Conservation (phyloP, 2,888 invertebrate species). For the Sylvicola cinctus region DNA sequence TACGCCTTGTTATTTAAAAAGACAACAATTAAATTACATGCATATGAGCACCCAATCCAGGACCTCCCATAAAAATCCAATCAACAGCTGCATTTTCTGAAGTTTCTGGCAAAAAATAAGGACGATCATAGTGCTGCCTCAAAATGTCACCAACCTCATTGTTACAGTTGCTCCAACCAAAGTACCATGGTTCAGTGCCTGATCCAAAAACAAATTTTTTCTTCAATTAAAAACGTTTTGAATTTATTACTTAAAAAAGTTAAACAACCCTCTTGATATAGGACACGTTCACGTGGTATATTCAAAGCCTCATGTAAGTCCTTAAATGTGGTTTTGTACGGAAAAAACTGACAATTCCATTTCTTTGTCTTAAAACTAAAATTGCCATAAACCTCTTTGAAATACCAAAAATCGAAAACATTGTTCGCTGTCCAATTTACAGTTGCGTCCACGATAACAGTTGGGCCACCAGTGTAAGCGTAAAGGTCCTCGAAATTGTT, state of each 20-base stretch:
- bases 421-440: conserved; percentile 58
- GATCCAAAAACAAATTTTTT: conserved; percentile 2
- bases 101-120: conserved; percentile 71
- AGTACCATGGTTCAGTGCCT: conserved; percentile 33
- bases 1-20: conserved; percentile 1
- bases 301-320: conserved; percentile 60
- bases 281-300: conserved; percentile 53
- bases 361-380: conserved; percentile 30
- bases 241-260: background rate
- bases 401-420: conserved; percentile 63
- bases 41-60: conserved; percentile 87
- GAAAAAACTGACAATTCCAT: conserved; percentile 76
- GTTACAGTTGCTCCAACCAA: conserved; percentile 87
- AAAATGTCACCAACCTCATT: conserved; percentile 56
- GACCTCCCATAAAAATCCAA: conserved; percentile 95
- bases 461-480: conserved; percentile 59
- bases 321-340: conserved; percentile 72
- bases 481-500: conserved; percentile 49
- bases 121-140: conserved; percentile 55
- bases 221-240: background rate
- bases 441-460: conserved; percentile 69
- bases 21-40: conserved; percentile 42
- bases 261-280: conserved; percentile 12
- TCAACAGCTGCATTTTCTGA: conserved; percentile 80
- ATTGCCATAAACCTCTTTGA: conserved; percentile 51